phyloP scores from a whole-genome alignment of 2,797 vertebrate genomes.

The Gallinago nigripennis region DNA sequence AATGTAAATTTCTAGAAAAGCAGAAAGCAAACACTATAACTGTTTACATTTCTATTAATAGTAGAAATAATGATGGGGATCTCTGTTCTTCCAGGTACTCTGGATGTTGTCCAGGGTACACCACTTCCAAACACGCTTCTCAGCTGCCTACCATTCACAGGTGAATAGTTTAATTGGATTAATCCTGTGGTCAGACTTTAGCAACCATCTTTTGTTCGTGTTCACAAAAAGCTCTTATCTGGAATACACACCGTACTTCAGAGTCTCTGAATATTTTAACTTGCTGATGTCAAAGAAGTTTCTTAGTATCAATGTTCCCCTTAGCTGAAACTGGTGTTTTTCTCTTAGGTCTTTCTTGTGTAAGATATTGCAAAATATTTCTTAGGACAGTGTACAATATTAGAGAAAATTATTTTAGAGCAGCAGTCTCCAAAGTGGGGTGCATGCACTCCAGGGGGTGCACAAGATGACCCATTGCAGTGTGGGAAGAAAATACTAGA shows the following conservation, averaged over 20 bases:
- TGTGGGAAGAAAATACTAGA: neutral
- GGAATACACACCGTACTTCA: neutral
- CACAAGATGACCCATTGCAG: neutral
- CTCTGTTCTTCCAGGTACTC: neutral
- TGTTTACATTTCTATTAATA: neutral
- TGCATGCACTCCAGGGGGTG: neutral
- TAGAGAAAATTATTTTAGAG: neutral
- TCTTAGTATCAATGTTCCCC: neutral
- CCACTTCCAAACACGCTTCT: neutral
- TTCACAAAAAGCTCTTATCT: neutral
- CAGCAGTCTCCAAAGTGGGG: neutral
- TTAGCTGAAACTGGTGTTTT: neutral
- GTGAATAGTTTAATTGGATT: neutral
- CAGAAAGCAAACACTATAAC: neutral
- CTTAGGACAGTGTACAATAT: neutral
- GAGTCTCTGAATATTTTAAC: neutral
- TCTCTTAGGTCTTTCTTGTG: neutral
- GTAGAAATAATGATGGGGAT: neutral
- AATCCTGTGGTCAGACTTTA: neutral
- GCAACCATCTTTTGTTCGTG: neutral
- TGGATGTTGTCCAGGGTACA: neutral
- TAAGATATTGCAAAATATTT: neutral
- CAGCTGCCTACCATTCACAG: neutral
- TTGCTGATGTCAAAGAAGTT: neutral
- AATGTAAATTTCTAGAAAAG: neutral